phyloP scores from a whole-genome alignment of 2,797 vertebrate species.

The Loris lydekkerianus region DNA sequence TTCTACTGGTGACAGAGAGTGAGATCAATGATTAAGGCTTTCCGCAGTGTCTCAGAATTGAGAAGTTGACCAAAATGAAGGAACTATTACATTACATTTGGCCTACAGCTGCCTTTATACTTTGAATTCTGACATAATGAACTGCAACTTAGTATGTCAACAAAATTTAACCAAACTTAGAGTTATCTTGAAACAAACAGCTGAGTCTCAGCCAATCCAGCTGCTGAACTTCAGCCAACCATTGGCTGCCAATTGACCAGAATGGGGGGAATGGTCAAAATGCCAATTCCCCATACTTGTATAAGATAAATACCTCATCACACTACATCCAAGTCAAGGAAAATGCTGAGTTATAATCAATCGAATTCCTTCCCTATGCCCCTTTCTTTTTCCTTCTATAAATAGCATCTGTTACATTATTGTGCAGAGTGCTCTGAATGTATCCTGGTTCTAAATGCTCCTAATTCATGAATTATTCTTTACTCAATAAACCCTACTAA shows the following conservation, averaged over 20 bases:
- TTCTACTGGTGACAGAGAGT: background rate
- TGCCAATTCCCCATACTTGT: background rate
- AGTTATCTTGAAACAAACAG: background rate
- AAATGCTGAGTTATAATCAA: background rate
- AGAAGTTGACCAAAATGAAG: background rate
- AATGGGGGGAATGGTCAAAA: no score
- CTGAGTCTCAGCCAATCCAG: background rate
- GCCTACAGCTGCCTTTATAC: background rate
- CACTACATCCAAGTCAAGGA: background rate
- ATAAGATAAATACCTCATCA: background rate
- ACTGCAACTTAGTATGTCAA: background rate
- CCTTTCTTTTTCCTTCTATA: background rate
- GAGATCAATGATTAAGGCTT: background rate
- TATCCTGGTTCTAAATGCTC: background rate
- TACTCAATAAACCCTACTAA: background rate
- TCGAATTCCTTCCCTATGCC: background rate
- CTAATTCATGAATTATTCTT: background rate
- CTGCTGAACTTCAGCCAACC: background rate
- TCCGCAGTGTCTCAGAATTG: background rate
- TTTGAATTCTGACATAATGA: background rate
- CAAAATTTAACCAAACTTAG: background rate
- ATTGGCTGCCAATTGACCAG: background rate
- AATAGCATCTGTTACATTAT: background rate
- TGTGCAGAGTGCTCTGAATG: background rate
- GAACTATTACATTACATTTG: background rate